phyloP scores from a whole-genome alignment of 1,140 invertebrate genomes.

The Penaeus chinensis region DNA sequence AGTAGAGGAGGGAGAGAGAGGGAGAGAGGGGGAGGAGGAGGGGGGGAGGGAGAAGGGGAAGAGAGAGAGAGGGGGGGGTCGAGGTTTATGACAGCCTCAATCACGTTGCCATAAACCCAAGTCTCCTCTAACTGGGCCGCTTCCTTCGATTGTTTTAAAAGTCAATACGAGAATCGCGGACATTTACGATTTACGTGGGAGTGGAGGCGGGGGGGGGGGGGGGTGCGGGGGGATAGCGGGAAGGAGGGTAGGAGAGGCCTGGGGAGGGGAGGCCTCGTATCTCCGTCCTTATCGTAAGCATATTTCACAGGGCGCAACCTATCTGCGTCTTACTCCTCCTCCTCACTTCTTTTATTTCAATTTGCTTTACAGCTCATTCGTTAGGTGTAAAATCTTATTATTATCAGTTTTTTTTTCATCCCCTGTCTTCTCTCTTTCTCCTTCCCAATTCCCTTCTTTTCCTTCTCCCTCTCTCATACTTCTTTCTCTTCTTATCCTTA shows the following conservation, averaged over 20 bases:
- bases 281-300: no score
- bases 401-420: no score
- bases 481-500: not conserved
- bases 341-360: no score
- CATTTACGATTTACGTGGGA: not conserved
- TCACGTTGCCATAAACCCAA: conserved; percentile 37
- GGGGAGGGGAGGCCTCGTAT: not conserved
- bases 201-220: not conserved
- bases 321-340: no score
- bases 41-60: not conserved
- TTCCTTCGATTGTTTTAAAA: conserved; percentile 53
- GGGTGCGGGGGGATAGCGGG: not conserved
- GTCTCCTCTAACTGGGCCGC: not conserved
- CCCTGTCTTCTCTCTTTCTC: no score
- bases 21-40: not conserved
- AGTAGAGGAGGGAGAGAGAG: not conserved
- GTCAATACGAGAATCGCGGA: conserved; percentile 20
- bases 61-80: not conserved
- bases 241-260: not conserved
- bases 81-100: conserved; percentile 42
- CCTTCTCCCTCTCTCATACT: not conserved
- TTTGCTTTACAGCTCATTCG: no score
- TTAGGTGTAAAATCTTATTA: no score
- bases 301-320: no score
- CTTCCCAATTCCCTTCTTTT: no score